Base-by-base conservation (phyloP, 2,113 vertebrate species). In the Salvelinus sp. region DNA sequence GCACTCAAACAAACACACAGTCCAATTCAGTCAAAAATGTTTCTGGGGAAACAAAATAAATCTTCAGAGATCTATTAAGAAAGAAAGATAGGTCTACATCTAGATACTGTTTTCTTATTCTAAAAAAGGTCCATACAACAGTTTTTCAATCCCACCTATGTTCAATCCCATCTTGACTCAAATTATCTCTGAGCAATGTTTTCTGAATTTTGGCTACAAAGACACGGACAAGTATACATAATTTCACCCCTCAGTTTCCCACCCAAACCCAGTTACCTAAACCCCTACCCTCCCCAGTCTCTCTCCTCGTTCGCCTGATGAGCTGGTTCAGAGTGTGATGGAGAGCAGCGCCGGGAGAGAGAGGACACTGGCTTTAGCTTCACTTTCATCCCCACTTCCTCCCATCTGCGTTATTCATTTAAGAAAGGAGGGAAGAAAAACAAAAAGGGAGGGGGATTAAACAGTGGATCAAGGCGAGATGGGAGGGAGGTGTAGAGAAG, bases 331-430 rank as follows among this genome's bases (percentile, higher is more conserved):
- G 60, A 63, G 60, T 22, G 16, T 76, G 10, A 78, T 69, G 77
- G 80, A 83, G 79, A 75, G 79, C 66, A 69, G 75, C 65, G 74
- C 73, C 77, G 82, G 75, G 82, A 77, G 88, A 80, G 25, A 25
- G 25, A 25, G 25, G 82, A 79, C 85, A 78, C 70, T 80, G 88
- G 83, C 89, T 89, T 85, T 82, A 89, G 75, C 81, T 79, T 72
- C 78, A 80, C 82, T 89, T 90, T 88, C 85, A 89, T 90, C 85
- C 86, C 77, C 47, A 79, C 77, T 92, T 54, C 50, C 50, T 88
- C 87, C 86, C 87, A 70, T 80, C 78, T 90, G 86, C 88, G 90
- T 91, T 87, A 90, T 91, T 92, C 79, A 92, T 91, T 85, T 85
- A 79, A 84, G 85, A 79, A 72, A 76, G 77, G 79, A 77, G 72